phyloP scores from a whole-genome alignment of 2,113 vertebrate species.

The Nymphicus hollandicus region DNA sequence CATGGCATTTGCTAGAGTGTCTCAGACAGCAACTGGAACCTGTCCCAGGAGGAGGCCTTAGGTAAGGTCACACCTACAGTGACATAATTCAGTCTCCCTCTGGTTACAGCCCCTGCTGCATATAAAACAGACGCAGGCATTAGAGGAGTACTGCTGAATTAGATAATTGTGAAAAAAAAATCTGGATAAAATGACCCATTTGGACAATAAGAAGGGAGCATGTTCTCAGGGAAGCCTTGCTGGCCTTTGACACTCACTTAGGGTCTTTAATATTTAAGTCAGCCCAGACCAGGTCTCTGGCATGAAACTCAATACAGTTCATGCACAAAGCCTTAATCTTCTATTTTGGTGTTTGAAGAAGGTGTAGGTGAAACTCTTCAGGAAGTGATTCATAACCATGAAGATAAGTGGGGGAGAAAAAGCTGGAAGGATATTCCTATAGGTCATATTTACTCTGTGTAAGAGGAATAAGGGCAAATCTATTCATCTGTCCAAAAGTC shows the following conservation, averaged over 20 bases:
- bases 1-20: too few species aligned
- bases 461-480: not conserved
- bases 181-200: not conserved
- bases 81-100: too few species aligned
- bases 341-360: not conserved
- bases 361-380: not conserved
- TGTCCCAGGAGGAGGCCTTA: not conserved
- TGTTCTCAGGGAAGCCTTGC: not conserved
- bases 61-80: not conserved
- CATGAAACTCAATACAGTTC: not conserved
- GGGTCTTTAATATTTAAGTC: not conserved
- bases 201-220: not conserved
- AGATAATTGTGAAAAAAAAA: not conserved
- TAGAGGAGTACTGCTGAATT: not conserved
- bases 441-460: not conserved
- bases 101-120: not conserved
- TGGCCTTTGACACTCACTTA: not conserved
- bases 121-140: not conserved
- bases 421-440: not conserved
- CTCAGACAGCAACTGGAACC: not conserved
- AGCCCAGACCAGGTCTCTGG: not conserved
- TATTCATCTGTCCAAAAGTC: not conserved
- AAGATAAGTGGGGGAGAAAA: accelerated
- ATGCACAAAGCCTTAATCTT: not conserved
- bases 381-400: not conserved